Evolutionary conservation across 2,113 vertebrate genomes (phyloP).

Genomic region (Stegostoma tigrinum): DNA sequence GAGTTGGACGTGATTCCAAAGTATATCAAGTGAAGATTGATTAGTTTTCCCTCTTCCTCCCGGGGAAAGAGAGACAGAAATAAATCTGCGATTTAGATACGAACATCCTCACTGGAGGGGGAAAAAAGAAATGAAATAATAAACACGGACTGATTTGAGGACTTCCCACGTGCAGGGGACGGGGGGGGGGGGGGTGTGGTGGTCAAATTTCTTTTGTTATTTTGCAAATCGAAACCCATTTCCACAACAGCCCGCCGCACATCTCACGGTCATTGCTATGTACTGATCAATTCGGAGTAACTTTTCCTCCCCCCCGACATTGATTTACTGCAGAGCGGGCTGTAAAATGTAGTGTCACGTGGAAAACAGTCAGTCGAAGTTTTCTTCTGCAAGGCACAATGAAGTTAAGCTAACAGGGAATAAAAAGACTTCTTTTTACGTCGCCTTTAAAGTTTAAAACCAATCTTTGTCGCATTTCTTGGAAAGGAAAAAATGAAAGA

Average conservation of each 20-base stretch:
- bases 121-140: neutral
- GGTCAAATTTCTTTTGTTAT: neutral
- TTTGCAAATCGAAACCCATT: neutral
- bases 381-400: neutral
- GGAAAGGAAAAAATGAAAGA: neutral
- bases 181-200: no score
- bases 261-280: neutral
- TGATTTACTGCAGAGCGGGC: neutral
- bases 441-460: conserved; percentile 19
- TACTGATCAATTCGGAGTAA: neutral
- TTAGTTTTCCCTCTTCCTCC: neutral
- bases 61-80: neutral
- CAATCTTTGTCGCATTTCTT: neutral
- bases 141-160: neutral
- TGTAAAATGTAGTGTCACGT: neutral
- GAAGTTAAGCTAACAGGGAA: neutral
- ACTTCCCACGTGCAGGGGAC: neutral
- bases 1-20: neutral
- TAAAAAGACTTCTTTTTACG: no score
- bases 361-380: neutral
- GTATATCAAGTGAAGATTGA: neutral
- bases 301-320: neutral
- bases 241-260: neutral
- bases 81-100: neutral
- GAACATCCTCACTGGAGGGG: no score